A percentile compares a stretch with the other conserved stretches of the same genome.
Conservation (phyloP, 2,797 vertebrate species). For the Todus mexicanus region DNA sequence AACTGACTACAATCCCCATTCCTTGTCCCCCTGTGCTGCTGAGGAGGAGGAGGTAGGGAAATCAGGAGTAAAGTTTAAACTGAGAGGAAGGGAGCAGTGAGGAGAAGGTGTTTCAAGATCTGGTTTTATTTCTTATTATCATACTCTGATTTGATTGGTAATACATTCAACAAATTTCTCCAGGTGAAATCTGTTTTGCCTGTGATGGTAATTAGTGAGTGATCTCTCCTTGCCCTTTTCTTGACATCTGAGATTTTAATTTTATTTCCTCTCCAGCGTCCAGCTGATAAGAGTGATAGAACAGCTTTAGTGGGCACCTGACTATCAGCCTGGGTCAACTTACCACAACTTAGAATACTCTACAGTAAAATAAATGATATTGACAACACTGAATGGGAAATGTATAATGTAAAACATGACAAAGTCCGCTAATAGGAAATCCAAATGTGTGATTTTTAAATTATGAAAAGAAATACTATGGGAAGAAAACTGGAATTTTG, state of each 20-base stretch:
- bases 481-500: neutral
- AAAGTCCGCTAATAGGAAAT: neutral
- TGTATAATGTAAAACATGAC: neutral
- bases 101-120: neutral
- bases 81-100: neutral
- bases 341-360: neutral
- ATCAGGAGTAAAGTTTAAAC: neutral
- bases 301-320: neutral
- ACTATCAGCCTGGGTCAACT: neutral
- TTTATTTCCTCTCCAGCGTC: neutral
- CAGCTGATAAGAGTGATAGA: neutral
- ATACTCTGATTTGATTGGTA: neutral
- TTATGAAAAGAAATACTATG: neutral
- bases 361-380: neutral
- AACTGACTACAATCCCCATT: neutral
- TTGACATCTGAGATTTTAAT: neutral
- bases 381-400: neutral
- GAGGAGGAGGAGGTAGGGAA: neutral
- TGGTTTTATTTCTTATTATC: neutral
- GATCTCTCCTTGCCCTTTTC: neutral
- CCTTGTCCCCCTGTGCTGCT: neutral
- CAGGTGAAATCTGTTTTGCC: neutral
- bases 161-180: neutral
- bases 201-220: neutral
- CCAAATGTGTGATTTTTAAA: neutral